Percentiles rank a stretch among this genome's conserved stretches.
Evolutionary conservation across 2,113 vertebrate species (phyloP).

Genomic region (Uria aalge): DNA sequence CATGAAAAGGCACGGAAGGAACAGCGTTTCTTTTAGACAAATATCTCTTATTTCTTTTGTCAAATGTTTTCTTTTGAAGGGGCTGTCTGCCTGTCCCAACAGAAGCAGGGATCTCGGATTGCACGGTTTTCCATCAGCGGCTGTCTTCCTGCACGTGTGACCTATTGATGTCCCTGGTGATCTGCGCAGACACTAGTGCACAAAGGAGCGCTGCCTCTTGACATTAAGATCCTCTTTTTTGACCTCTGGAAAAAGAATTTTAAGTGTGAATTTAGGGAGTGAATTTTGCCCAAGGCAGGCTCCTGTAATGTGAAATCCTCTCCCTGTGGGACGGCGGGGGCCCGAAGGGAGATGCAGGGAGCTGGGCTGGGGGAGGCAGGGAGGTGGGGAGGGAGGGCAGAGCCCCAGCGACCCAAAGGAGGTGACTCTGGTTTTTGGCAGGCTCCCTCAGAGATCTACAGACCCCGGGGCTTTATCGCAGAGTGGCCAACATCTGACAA

Average conservation of each 20-base stretch:
- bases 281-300: not conserved
- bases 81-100: not conserved
- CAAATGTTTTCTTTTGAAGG: not conserved
- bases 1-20: not conserved
- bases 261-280: not conserved
- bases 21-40: not conserved
- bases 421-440: not conserved
- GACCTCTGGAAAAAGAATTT: not conserved
- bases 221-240: not conserved
- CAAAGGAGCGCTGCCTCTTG: not conserved
- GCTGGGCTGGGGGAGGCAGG: not conserved
- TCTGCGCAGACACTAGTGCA: not conserved
- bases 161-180: not conserved
- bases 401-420: not conserved
- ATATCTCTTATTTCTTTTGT: not conserved
- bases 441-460: not conserved
- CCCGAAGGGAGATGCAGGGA: not conserved
- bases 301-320: not conserved
- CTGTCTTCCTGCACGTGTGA: not conserved
- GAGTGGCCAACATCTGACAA: constrained; percentile 8
- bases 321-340: not conserved
- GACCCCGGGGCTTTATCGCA: not conserved
- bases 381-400: not conserved
- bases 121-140: not conserved
- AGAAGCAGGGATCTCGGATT: not conserved